Evolutionary conservation across 2,888 invertebrate species (phyloP).

Genomic region (Microctonus hyperodae): DNA sequence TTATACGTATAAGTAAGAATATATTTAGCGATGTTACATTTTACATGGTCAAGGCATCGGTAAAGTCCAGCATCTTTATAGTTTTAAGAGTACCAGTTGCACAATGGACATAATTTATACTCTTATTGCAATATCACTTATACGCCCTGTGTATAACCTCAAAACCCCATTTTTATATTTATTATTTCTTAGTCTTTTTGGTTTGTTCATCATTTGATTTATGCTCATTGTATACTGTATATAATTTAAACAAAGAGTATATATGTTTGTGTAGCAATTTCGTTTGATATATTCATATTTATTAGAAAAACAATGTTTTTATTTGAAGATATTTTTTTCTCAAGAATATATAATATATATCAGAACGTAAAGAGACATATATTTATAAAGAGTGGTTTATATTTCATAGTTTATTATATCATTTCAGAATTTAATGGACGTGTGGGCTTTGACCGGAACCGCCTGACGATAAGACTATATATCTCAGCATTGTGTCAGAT

Average conservation of each 20-base stretch:
- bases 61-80: background rate
- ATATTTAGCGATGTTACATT: background rate
- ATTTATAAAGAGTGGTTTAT: background rate
- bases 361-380: background rate
- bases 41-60: background rate
- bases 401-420: slow-evolving; percentile 1
- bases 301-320: no score
- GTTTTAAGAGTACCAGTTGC: background rate
- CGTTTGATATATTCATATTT: no score
- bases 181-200: no score
- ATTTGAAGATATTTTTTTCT: no score
- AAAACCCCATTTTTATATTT: background rate
- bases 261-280: no score
- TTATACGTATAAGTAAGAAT: background rate
- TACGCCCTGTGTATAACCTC: background rate
- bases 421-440: slow-evolving; percentile 18
- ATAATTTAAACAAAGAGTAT: no score
- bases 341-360: no score
- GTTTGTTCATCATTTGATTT: no score
- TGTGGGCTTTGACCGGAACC: slow-evolving; percentile 22
- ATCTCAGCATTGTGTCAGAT: slow-evolving; percentile 5
- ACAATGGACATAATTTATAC: background rate
- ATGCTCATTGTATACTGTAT: no score
- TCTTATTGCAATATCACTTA: background rate
- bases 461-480: background rate